phyloP scores from a whole-genome alignment of 1,140 invertebrate genomes.

The Trichonephila clavipes region DNA sequence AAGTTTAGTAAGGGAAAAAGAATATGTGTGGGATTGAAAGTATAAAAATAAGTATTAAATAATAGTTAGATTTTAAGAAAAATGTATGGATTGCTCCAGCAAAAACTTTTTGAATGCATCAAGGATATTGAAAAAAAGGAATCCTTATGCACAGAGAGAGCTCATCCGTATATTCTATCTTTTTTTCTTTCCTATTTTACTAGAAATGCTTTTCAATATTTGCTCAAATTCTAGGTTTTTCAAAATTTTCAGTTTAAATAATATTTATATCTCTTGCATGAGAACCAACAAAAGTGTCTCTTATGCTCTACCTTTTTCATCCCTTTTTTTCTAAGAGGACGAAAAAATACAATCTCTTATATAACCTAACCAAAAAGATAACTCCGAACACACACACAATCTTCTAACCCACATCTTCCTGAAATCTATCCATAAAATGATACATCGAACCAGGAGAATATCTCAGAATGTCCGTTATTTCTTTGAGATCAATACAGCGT shows the following conservation, averaged over 20 bases:
- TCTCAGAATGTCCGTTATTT: conserved; percentile 28
- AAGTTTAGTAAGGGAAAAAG: no score
- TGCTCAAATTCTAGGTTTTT: neutral
- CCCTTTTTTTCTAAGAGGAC: neutral
- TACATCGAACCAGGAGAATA: conserved; percentile 51
- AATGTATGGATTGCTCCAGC: neutral
- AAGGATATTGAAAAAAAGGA: neutral
- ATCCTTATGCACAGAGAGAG: neutral
- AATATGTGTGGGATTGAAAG: no score
- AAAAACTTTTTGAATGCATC: neutral
- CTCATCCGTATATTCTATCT: neutral
- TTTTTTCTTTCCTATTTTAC: neutral
- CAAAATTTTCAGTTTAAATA: neutral
- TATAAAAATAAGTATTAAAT: no score
- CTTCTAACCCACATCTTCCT: conserved; percentile 52
- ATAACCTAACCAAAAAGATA: conserved; percentile 31
- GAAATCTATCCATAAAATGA: conserved; percentile 55
- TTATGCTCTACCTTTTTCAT: neutral
- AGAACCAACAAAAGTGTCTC: neutral
- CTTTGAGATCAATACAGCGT: conserved; percentile 50
- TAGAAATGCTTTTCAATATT: neutral
- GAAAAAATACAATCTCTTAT: neutral
- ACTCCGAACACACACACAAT: conserved; percentile 5
- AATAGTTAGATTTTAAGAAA: neutral
- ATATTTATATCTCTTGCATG: neutral